Evolutionary conservation across 2,797 vertebrate genomes (phyloP), one percentile per base, ranked within the genome.

Genomic region (Gila robusta): DNA sequence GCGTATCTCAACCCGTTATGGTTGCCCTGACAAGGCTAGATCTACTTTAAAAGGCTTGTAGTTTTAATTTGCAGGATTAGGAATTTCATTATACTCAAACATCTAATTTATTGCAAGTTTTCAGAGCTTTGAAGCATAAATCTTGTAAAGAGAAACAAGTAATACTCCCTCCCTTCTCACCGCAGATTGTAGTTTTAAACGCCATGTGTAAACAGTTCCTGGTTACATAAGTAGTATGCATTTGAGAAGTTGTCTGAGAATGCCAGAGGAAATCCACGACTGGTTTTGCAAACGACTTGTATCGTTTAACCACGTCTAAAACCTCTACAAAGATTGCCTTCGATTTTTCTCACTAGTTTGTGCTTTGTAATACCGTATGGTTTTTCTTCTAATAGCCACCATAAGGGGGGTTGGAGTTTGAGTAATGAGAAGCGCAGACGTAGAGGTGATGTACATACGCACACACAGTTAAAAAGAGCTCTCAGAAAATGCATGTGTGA

Each of bases 191-290:
- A 92, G 87, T 91, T 91, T 93, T 89, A 91, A 93, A 88, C 91
- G 88, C 79, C 84, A 90, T 91, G 92, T 94, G 93, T 95, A 95
- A 96, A 96, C 94, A 95, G 89, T 92, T 91, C 90, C 41, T 89
- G 86, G 93, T 96, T 96, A 94, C 93, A 91, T 95, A 95, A 96
- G 90, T 49, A 54, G 41, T 90, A 91, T 86, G 88, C 83, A 87
- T 87, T 90, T 90, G 78, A 81, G 91, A 92, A 93, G 90, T 88
- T 8, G 88, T 90, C 86, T 88, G 86, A 84, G 21, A 82, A 39
- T 21, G 78, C 21, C 52, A 26, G 5, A 10, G 41, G 1, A 85
- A 89, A 44, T 96, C 95, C 92, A 85, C 91, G 89, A 91, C 95
- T 91, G 94, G 94, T 95, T 96, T 96, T 96, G 83, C 79, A 11